These are phyloP conservation scores for Petrocephalus microphthalmus DNA, from an alignment of 2,113 vertebrate species.

Conservation along the genomic window DNA sequence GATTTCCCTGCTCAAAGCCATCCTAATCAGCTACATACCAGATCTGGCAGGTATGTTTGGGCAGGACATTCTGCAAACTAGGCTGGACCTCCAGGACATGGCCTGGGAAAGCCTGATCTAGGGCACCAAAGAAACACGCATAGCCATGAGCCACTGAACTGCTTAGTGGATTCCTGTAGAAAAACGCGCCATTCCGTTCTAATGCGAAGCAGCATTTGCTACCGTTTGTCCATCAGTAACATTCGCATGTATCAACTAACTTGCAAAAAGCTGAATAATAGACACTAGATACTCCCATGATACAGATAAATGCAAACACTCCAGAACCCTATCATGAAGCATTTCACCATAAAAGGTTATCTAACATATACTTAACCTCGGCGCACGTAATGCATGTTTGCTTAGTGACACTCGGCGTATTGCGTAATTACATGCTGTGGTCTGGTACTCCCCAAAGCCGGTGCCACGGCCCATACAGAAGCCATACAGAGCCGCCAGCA, in stretches of 20 bases:
- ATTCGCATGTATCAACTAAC: background rate
- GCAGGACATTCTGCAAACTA: background rate
- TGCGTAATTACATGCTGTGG: background rate
- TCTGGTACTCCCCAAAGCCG: constrained; percentile 8
- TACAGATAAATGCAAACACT: background rate
- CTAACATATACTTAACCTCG: background rate
- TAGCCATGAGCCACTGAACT: background rate
- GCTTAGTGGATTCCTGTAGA: background rate
- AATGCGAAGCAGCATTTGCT: background rate
- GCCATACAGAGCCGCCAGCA: constrained; percentile 44
- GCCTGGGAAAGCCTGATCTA: background rate
- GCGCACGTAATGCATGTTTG: background rate
- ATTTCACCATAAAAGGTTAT: background rate
- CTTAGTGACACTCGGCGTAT: background rate
- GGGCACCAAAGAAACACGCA: background rate
- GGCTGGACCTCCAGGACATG: background rate
- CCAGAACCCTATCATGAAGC: background rate
- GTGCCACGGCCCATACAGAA: constrained; percentile 34
- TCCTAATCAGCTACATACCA: background rate
- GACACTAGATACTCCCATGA: background rate
- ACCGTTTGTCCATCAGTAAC: background rate
- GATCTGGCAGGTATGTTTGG: background rate
- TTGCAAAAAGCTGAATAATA: background rate
- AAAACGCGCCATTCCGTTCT: background rate
- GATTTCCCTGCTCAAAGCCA: background rate